Conservation (phyloP, 2,797 vertebrate species). For the Microctenopoma stevenorrisi region DNA sequence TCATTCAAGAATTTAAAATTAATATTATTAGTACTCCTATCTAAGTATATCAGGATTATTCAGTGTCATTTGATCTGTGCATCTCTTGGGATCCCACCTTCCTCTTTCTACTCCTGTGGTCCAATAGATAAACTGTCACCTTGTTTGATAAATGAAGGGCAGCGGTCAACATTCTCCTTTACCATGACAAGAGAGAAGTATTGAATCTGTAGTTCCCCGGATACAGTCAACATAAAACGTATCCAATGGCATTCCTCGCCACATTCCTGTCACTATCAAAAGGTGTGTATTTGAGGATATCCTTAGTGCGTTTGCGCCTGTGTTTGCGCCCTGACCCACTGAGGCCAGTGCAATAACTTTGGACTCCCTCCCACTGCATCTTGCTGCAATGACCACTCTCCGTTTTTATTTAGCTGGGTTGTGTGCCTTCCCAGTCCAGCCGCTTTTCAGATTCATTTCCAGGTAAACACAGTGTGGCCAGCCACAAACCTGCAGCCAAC, state of each 20-base stretch:
- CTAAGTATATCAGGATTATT: conserved; percentile 20
- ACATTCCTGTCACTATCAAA: conserved; percentile 81
- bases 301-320: conserved; percentile 78
- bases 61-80: conserved; percentile 52
- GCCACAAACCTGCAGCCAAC: conserved; percentile 87
- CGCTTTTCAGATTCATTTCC: conserved; percentile 92
- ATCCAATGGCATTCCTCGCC: conserved; percentile 71
- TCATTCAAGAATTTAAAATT: background rate
- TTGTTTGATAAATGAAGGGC: conserved; percentile 80
- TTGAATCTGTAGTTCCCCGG: conserved; percentile 73
- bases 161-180: conserved; percentile 80
- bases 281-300: conserved; percentile 84
- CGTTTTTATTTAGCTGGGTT: conserved; percentile 82
- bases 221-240: conserved; percentile 76
- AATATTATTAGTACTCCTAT: background rate
- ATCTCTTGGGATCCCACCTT: conserved; percentile 54
- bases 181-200: conserved; percentile 85
- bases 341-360: conserved; percentile 80
- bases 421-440: conserved; percentile 86
- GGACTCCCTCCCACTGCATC: conserved; percentile 79
- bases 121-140: conserved; percentile 81
- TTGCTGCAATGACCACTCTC: conserved; percentile 76
- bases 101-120: conserved; percentile 75
- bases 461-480: conserved; percentile 91
- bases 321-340: conserved; percentile 85